Base-by-base conservation (phyloP, 1,140 invertebrate genomes). In the Panulirus ornatus region DNA sequence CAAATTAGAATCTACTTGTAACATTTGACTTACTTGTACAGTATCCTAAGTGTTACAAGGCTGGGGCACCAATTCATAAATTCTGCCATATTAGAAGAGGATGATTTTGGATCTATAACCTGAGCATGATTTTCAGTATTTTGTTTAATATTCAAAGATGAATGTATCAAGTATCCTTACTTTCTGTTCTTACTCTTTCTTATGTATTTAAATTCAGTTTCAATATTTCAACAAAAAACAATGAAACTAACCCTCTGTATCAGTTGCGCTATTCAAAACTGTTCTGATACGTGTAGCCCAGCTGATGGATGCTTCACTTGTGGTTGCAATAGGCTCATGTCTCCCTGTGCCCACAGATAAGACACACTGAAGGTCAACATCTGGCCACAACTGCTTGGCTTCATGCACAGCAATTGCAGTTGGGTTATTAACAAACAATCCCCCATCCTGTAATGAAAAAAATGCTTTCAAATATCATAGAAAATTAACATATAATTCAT, bases 341-440 rank as follows among this genome's bases (percentile, higher is more conserved):
- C 95, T 92, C 1, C 97, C 98, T 90, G 97, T 98, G 16, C 98
- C 98, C 91, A 98, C 95, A 0, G 97, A 98, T 38, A 99, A 95
- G 0, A 99, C 96, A 94, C 97, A 98, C 90, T 97, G 97, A 70
- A 98, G 95, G 0, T 95, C 94, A 92, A 95, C 95, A 85, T 96
- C 95, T 1, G 97, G 97, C 97, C 97, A 99, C 19, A 99, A 93
- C 58, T 97, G 95, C 93, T 96, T 96, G 0, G 97, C 96, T 94
- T 99, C 98, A 93, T 98, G 97, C 54, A 99, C 95, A 0, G 97
- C 98, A 2, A 99, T 95, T 1, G 97, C 97, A 22, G 97, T 96
- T 0, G 98, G 98, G 94, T 99, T 99, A 94, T 99, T 99, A 0
- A 96, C 96, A 93, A 98, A 94, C 92, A 98, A 96, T 22, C 98